These are phyloP conservation scores for Pituophis catenifer DNA, from an alignment of 2,113 vertebrate genomes.

Conservation along the genomic window DNA sequence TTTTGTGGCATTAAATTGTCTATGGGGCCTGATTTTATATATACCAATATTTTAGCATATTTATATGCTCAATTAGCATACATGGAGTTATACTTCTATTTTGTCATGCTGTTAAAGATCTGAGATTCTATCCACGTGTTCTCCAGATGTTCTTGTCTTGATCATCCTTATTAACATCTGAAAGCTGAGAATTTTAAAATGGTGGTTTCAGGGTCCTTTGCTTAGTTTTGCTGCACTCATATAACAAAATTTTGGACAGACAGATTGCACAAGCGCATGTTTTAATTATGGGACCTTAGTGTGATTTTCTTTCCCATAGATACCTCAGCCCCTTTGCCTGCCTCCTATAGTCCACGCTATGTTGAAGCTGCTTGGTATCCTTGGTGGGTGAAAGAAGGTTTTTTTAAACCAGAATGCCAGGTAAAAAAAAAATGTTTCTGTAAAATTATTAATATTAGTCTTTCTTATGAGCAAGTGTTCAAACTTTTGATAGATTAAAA, in stretches of 20 bases:
- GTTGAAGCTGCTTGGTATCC: constrained; percentile 88
- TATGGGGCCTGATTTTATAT: background rate
- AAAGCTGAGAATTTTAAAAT: background rate
- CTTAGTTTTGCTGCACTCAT: background rate
- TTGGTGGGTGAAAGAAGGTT: constrained; percentile 89
- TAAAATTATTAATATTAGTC: background rate
- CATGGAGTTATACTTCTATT: background rate
- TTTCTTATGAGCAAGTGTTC: background rate
- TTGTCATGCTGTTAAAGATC: background rate
- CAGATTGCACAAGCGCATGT: background rate
- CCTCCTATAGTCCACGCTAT: constrained; percentile 85
- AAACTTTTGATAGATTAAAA: background rate
- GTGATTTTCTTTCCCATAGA: constrained; percentile 42
- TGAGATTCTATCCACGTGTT: background rate
- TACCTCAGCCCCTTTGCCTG: constrained; percentile 66
- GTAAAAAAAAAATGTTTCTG: constrained; percentile 55
- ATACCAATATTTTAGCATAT: background rate
- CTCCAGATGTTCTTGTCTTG: background rate
- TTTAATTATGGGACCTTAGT: background rate
- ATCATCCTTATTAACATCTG: background rate
- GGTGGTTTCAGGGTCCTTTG: background rate
- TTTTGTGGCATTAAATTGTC: background rate
- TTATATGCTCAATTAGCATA: background rate
- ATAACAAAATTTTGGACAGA: background rate
- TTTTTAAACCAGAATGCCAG: constrained; percentile 89